Percentiles rank a stretch among this genome's conserved stretches.
Evolutionary conservation across 2,888 invertebrate species (phyloP).

Genomic region (Gymnocheta viridis): DNA sequence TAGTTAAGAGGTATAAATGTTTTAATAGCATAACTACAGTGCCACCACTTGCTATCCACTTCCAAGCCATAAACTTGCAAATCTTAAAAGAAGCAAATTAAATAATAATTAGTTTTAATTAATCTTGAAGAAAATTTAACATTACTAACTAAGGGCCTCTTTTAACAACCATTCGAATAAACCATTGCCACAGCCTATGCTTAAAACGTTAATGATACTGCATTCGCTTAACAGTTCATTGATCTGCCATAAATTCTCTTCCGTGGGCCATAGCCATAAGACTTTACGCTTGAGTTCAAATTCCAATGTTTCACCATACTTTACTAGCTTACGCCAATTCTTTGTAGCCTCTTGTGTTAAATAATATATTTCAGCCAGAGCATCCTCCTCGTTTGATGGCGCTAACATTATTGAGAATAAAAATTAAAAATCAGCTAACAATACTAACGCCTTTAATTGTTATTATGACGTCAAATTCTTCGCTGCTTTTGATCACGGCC

Average conservation of each 20-base stretch:
- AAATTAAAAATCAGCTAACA: slow-evolving; percentile 22
- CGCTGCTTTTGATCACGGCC: slow-evolving; percentile 47
- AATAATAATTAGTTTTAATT: not conserved
- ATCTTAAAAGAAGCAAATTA: slow-evolving; percentile 81
- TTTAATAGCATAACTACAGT: slow-evolving; percentile 88
- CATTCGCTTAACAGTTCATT: slow-evolving; percentile 82
- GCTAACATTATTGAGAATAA: slow-evolving; percentile 57
- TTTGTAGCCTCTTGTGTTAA: slow-evolving; percentile 71
- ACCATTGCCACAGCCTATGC: slow-evolving; percentile 91
- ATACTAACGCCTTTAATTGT: not conserved
- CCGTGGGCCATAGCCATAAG: slow-evolving; percentile 89
- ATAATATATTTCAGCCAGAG: slow-evolving; percentile 70
- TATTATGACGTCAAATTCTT: slow-evolving; percentile 37
- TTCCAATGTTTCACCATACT: slow-evolving; percentile 75
- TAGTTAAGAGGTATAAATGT: slow-evolving; percentile 87
- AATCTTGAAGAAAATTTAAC: not conserved
- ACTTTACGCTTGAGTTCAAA: slow-evolving; percentile 82
- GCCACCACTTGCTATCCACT: slow-evolving; percentile 92
- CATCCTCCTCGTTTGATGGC: slow-evolving; percentile 54
- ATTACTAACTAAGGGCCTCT: slow-evolving; percentile 84
- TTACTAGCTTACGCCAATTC: slow-evolving; percentile 83
- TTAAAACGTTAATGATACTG: slow-evolving; percentile 84
- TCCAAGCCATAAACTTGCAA: slow-evolving; percentile 87
- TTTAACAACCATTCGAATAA: slow-evolving; percentile 91
- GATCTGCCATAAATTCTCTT: slow-evolving; percentile 85